These are phyloP conservation scores for Eolophus roseicapilla DNA, from an alignment of 2,113 vertebrate species.

Conservation along the genomic window DNA sequence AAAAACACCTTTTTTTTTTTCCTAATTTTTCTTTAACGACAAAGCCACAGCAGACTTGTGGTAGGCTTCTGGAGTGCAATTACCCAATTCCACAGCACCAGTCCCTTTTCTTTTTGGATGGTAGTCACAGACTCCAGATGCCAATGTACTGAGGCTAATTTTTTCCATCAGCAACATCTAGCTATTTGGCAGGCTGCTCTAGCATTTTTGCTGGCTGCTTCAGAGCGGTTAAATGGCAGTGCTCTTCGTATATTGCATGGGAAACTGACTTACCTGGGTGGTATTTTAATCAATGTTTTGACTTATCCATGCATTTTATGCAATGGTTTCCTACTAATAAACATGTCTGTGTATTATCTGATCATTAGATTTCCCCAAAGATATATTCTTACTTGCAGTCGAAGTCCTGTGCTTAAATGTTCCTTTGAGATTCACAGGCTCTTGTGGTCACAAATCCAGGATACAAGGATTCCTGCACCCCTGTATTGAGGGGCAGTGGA, in stretches of 20 bases:
- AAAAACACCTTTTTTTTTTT: neutral
- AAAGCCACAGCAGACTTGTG: neutral
- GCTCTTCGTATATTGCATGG: conserved; percentile 7
- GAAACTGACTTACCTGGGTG: conserved; percentile 37
- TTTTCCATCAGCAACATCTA: conserved; percentile 57
- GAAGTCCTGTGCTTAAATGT: neutral
- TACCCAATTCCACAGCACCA: neutral
- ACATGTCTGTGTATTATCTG: conserved; percentile 2
- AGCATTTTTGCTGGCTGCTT: conserved; percentile 29
- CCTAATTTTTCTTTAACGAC: neutral
- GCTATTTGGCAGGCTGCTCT: conserved; percentile 41
- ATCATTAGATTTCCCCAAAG: neutral
- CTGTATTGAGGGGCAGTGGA: neutral
- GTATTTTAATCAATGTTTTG: conserved; percentile 25
- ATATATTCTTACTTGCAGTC: neutral
- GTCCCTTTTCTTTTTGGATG: conserved; percentile 21
- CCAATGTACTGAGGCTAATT: conserved; percentile 40
- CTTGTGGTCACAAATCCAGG: neutral
- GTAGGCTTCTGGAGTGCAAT: conserved; percentile 2
- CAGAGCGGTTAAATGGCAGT: neutral
- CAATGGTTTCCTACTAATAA: conserved; percentile 8
- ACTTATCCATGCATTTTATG: neutral
- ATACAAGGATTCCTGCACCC: neutral
- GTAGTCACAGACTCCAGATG: conserved; percentile 17
- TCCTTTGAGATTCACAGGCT: neutral